These are phyloP conservation scores for Mastigias papua DNA, from an alignment of 30 jellyfish, hydroid and myxozoan genomes.

Conservation along the genomic window DNA sequence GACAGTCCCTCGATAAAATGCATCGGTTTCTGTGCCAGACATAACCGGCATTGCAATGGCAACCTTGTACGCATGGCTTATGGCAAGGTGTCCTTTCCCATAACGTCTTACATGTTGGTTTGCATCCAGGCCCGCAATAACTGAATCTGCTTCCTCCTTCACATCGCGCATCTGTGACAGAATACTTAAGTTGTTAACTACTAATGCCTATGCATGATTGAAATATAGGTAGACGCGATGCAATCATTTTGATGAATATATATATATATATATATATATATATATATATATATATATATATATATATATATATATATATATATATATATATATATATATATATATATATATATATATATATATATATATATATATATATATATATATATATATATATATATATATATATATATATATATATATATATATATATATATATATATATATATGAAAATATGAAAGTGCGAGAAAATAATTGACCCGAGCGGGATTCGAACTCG, in stretches of 20 bases:
- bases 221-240: too few species aligned
- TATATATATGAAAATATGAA: not conserved
- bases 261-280: not conserved
- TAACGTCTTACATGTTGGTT: constrained; percentile 60
- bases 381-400: too few species aligned
- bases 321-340: not conserved
- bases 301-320: not conserved
- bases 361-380: too few species aligned
- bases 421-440: too few species aligned
- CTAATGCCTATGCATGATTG: too few species aligned
- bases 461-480: too few species aligned
- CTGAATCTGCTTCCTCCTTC: constrained; percentile 84
- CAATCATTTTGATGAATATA: too few species aligned
- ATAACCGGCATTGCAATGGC: constrained; percentile 95
- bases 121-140: constrained; percentile 84
- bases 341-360: too few species aligned
- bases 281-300: not conserved
- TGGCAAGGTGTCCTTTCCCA: constrained; percentile 28
- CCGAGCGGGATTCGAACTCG: too few species aligned
- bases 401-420: too few species aligned
- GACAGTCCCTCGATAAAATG: constrained; percentile 69
- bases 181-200: not conserved
- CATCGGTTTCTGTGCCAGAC: constrained; percentile 87
- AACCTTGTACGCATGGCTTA: constrained; percentile 89
- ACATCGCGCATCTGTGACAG: constrained; percentile 74